These are phyloP conservation scores for Octopus bimaculoides DNA, from an alignment of 1,140 invertebrate genomes.

Conservation along the genomic window DNA sequence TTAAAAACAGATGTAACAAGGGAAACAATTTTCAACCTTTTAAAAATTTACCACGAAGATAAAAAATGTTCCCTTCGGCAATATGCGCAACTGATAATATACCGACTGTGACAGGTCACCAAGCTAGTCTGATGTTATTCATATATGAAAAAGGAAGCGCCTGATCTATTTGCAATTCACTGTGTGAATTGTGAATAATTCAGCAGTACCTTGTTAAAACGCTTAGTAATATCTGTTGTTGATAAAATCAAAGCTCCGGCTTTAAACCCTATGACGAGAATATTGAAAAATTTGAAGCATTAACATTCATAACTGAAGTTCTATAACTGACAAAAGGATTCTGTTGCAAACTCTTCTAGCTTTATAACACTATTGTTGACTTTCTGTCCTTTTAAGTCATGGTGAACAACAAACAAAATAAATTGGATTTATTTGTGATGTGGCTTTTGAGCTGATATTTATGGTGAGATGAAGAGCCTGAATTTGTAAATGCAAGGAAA, in stretches of 20 bases:
- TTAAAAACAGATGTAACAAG: not conserved
- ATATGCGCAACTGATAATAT: not conserved
- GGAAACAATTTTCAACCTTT: not conserved
- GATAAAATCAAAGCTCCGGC: slow-evolving; percentile 4
- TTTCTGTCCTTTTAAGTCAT: not conserved
- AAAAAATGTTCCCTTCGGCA: not conserved
- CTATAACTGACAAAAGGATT: not conserved
- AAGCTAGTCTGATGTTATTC: not conserved
- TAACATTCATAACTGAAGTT: not conserved
- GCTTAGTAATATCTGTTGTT: not conserved
- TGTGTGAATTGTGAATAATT: not conserved
- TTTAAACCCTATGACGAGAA: slow-evolving; percentile 1
- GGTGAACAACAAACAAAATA: not conserved
- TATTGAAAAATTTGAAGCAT: not conserved
- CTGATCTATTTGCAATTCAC: not conserved
- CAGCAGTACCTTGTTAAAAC: not conserved
- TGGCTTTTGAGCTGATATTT: not conserved
- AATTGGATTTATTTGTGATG: not conserved
- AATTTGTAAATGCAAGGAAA: not conserved
- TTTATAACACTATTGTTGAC: not conserved
- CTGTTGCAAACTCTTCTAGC: not conserved
- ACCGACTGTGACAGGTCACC: not conserved
- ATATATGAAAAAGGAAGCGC: not conserved
- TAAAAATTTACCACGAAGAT: not conserved
- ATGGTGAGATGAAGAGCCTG: slow-evolving; percentile 3